phyloP scores from a whole-genome alignment of 2,797 vertebrate genomes.

The Xiphorhynchus erythropygius region DNA sequence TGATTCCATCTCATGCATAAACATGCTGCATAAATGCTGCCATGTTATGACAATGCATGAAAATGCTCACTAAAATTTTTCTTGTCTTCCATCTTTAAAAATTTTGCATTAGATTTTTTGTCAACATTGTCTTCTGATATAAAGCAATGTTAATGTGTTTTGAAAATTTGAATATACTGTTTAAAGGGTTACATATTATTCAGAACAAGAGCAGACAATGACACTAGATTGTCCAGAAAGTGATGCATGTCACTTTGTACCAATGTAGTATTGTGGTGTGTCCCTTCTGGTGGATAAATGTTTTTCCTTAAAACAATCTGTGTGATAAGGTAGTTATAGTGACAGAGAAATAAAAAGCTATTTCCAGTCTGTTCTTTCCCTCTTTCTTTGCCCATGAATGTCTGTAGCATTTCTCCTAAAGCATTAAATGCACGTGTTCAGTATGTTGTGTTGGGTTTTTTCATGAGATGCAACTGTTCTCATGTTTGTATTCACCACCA shows the following conservation, averaged over 20 bases:
- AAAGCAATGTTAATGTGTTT: neutral
- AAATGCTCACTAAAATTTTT: neutral
- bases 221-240: neutral
- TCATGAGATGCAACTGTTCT: neutral
- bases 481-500: neutral
- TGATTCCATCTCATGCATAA: neutral
- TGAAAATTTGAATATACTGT: neutral
- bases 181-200: neutral
- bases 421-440: neutral
- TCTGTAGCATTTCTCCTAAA: neutral
- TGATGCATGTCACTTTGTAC: neutral
- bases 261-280: neutral
- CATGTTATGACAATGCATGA: neutral
- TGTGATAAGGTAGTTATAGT: neutral
- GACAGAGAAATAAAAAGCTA: neutral
- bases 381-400: neutral
- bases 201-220: neutral
- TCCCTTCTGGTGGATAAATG: neutral
- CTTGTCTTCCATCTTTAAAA: neutral
- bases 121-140: neutral
- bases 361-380: neutral
- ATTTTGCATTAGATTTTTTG: neutral
- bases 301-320: neutral
- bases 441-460: fast-evolving
- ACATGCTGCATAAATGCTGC: neutral